A percentile compares a stretch with the other conserved stretches of the same genome.
Evolutionary conservation across 2,888 invertebrate genomes (phyloP).

Genomic region (Polyploca ridens): DNA sequence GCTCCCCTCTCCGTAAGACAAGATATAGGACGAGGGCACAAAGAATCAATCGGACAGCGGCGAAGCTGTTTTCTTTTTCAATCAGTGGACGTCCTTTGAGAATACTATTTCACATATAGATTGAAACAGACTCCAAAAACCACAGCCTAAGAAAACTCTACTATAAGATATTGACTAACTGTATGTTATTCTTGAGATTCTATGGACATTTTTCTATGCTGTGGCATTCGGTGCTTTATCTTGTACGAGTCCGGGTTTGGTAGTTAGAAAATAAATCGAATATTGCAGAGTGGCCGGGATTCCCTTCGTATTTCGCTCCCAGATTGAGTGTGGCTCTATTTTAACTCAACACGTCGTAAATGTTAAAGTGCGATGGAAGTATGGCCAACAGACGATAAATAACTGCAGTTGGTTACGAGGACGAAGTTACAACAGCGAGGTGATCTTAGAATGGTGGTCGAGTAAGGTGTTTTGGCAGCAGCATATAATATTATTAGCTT

Average conservation of each 20-base stretch:
- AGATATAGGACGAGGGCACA: slow-evolving; percentile 66
- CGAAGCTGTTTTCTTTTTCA: slow-evolving; percentile 81
- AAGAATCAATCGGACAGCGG: slow-evolving; percentile 78
- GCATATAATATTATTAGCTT: no score
- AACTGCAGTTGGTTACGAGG: slow-evolving; percentile 13
- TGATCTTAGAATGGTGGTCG: no score
- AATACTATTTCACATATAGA: slow-evolving; percentile 53
- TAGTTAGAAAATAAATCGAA: slow-evolving; percentile 79
- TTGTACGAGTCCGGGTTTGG: slow-evolving; percentile 47
- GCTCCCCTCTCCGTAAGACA: slow-evolving; percentile 54
- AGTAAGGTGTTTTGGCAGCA: no score
- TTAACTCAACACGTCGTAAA: slow-evolving; percentile 63
- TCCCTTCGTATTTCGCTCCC: slow-evolving; percentile 55
- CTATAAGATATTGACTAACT: slow-evolving; percentile 21
- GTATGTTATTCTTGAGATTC: background rate
- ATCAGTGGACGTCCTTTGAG: slow-evolving; percentile 73
- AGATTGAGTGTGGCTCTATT: slow-evolving; percentile 70
- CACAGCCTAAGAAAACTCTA: slow-evolving; percentile 45
- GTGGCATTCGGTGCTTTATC: slow-evolving; percentile 35
- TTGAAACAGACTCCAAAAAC: slow-evolving; percentile 39
- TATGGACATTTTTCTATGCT: slow-evolving; percentile 32
- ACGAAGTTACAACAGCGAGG: background rate
- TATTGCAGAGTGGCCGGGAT: slow-evolving; percentile 61
- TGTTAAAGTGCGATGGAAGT: slow-evolving; percentile 51
- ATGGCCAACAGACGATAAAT: slow-evolving; percentile 46